Evolutionary conservation across 2,888 invertebrate genomes (phyloP).

Genomic region (Esperia sulphurella): DNA sequence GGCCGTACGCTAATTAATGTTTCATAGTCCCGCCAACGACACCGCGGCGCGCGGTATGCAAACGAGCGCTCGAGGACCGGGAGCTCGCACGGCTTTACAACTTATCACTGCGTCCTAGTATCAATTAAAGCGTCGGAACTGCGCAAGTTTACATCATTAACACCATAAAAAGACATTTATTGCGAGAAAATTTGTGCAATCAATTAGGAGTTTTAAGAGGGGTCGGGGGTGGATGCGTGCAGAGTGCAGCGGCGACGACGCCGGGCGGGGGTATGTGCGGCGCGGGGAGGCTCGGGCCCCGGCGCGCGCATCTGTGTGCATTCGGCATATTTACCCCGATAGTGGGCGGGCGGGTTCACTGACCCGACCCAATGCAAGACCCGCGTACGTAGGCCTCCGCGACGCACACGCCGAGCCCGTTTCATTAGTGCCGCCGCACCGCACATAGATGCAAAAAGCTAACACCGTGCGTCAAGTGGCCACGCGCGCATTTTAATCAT

Average conservation of each 20-base stretch:
- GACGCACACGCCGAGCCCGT: constrained; percentile 61
- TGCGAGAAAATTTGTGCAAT: constrained; percentile 78
- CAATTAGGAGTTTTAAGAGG: constrained; percentile 77
- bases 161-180: constrained; percentile 78
- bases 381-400: constrained; percentile 70
- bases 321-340: constrained; percentile 79
- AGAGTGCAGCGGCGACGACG: constrained; percentile 61
- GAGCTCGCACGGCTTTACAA: constrained; percentile 39
- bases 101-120: constrained; percentile 49
- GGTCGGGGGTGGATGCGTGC: constrained; percentile 44
- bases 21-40: constrained; percentile 47
- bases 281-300: constrained; percentile 42
- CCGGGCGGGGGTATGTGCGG: constrained; percentile 39
- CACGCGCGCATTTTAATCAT: constrained; percentile 62
- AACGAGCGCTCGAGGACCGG: constrained; percentile 34
- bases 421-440: constrained; percentile 69
- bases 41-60: constrained; percentile 40
- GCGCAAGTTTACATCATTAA: constrained; percentile 75
- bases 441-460: constrained; percentile 57
- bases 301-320: constrained; percentile 79
- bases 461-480: constrained; percentile 70
- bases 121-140: constrained; percentile 69
- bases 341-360: constrained; percentile 75
- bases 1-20: constrained; percentile 55
- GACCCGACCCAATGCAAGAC: constrained; percentile 78